Evolutionary conservation across 1,140 invertebrate species (phyloP).

Genomic region (Papilio machaon): DNA sequence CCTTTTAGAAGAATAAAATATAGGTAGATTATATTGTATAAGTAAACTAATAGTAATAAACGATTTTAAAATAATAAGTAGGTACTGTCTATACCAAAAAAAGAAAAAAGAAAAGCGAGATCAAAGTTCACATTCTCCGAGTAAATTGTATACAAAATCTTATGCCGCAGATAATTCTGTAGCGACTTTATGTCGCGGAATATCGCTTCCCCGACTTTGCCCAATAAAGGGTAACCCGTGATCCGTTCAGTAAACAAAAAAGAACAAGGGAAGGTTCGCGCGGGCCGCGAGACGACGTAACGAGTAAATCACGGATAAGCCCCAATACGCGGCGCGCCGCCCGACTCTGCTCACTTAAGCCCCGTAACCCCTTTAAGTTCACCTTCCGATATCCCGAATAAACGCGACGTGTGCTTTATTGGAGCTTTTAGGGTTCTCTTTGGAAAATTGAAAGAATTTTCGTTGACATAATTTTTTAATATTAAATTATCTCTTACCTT

Average conservation of each 20-base stretch:
- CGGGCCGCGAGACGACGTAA: conserved; percentile 67
- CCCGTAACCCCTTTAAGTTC: conserved; percentile 71
- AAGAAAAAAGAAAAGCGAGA: not conserved
- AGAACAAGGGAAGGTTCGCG: conserved; percentile 56
- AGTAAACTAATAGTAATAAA: not conserved
- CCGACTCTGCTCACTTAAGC: conserved; percentile 57
- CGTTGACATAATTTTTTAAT: not conserved
- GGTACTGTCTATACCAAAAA: not conserved
- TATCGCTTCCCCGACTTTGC: conserved; percentile 77
- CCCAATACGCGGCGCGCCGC: conserved; percentile 65
- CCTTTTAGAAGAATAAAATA: not conserved
- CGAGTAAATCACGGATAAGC: conserved; percentile 78
- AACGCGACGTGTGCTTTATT: conserved; percentile 52
- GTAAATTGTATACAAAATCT: conserved; percentile 67
- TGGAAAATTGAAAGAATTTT: conserved; percentile 15
- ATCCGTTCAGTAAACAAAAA: conserved; percentile 81
- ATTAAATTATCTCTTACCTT: not conserved
- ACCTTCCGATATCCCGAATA: conserved; percentile 68
- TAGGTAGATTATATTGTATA: too few relatives aligned
- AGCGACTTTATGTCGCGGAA: conserved; percentile 67
- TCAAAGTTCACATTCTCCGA: conserved; percentile 10
- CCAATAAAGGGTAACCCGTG: conserved; percentile 79
- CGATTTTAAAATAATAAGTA: not conserved
- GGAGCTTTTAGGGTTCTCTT: conserved; percentile 43
- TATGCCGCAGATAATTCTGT: conserved; percentile 52